A percentile compares a stretch with the other conserved stretches of the same genome.
Conservation (phyloP, 2,113 vertebrate species). For the Myiozetetes cayanensis region DNA sequence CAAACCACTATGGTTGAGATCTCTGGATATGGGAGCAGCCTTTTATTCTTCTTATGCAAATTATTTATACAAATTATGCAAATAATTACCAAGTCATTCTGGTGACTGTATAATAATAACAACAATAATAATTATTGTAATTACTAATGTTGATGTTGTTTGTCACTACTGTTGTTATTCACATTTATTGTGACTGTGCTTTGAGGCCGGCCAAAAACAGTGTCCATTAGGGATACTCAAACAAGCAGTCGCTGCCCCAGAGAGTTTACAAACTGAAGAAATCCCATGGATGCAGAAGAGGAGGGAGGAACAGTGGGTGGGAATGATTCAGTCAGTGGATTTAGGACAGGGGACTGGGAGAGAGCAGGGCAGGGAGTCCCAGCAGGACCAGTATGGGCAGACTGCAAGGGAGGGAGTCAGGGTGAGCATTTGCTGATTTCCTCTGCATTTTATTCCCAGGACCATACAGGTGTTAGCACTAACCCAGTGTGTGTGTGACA, state of each 20-base stretch:
- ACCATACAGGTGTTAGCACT: background rate
- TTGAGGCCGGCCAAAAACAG: background rate
- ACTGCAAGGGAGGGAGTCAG: background rate
- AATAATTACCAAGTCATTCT: constrained; percentile 59
- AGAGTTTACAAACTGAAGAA: background rate
- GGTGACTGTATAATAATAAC: constrained; percentile 56
- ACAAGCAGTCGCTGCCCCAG: background rate
- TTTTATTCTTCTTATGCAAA: constrained; percentile 62
- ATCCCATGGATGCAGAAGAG: background rate
- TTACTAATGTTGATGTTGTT: constrained; percentile 44
- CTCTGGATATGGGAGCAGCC: constrained; percentile 22
- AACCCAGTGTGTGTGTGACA: background rate
- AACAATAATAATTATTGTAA: constrained; percentile 61
- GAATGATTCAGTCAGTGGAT: accelerated
- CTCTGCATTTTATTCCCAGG: background rate
- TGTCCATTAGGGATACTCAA: background rate
- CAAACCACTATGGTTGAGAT: constrained; percentile 24
- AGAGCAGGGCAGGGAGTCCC: background rate
- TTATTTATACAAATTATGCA: constrained; percentile 65
- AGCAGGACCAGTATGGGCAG: too few species aligned
- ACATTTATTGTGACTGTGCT: background rate
- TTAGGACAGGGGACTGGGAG: background rate
- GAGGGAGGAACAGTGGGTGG: background rate
- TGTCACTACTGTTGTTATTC: constrained; percentile 7
- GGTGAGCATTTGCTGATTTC: background rate